phyloP scores from a whole-genome alignment of 2,797 vertebrate species.

The Mergus octosetaceus region DNA sequence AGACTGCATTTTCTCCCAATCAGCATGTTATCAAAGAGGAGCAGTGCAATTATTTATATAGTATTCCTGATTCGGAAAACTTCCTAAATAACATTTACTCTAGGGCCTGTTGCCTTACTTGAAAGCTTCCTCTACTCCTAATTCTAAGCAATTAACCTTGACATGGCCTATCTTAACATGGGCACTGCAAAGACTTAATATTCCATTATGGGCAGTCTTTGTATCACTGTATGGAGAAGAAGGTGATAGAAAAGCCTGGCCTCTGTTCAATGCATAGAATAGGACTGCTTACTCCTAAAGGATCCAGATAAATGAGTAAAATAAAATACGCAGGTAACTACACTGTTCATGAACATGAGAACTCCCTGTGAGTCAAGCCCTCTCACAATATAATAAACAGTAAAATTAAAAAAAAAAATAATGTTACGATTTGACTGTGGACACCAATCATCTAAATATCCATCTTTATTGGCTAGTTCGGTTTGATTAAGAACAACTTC shows the following conservation, averaged over 20 bases:
- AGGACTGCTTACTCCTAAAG: neutral
- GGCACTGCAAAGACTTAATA: neutral
- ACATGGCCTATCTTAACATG: neutral
- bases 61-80: slow-evolving; percentile 1
- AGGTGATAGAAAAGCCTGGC: neutral
- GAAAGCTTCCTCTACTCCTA: neutral
- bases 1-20: slow-evolving; percentile 42
- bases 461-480: neutral
- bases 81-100: slow-evolving; percentile 16
- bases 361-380: neutral
- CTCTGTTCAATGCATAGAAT: neutral
- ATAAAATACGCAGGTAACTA: neutral
- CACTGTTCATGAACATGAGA: neutral
- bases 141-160: neutral
- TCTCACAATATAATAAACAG: neutral
- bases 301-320: neutral
- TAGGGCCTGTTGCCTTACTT: neutral
- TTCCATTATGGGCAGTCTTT: slow-evolving; percentile 25
- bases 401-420: neutral
- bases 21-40: neutral
- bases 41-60: neutral
- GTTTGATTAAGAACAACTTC: neutral
- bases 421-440: neutral
- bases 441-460: neutral
- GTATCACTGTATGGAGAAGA: neutral